A percentile compares a stretch with the other conserved stretches of the same genome.
Conservation (phyloP, 2,888 invertebrate species). For the Lobophora halterata region DNA sequence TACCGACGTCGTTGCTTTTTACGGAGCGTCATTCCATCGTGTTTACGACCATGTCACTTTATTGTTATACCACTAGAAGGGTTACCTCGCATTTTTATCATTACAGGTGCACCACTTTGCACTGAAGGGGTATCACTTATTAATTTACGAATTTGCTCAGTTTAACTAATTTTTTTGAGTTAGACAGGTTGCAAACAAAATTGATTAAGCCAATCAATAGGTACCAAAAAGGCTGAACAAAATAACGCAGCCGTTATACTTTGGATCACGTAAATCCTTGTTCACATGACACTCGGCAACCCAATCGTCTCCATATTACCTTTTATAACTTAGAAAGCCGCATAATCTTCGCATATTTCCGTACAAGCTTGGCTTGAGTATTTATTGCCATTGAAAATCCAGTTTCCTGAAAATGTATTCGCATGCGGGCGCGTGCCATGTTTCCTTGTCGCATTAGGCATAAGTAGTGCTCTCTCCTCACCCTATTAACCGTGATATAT, state of each 20-base stretch:
- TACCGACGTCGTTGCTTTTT: conserved; percentile 73
- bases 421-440: conserved; percentile 67
- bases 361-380: conserved; percentile 46
- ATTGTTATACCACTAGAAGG: conserved; percentile 65
- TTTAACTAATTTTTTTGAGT: no score
- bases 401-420: conserved; percentile 67
- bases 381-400: conserved; percentile 74
- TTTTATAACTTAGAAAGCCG: conserved; percentile 17
- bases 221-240: no score
- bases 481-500: conserved; percentile 80
- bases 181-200: no score
- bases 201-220: no score
- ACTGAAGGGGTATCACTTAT: conserved; percentile 1
- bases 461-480: conserved; percentile 79
- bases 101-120: conserved; percentile 41
- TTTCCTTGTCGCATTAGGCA: conserved; percentile 80
- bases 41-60: conserved; percentile 70
- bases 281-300: conserved; percentile 9
- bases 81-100: conserved; percentile 63
- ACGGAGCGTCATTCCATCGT: conserved; percentile 58
- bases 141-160: no score
- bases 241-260: not conserved
- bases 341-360: conserved; percentile 47
- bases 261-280: conserved; percentile 1
- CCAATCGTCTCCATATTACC: conserved; percentile 15